phyloP scores from a whole-genome alignment of 2,113 vertebrate genomes.

The Montifringilla adamsi region DNA sequence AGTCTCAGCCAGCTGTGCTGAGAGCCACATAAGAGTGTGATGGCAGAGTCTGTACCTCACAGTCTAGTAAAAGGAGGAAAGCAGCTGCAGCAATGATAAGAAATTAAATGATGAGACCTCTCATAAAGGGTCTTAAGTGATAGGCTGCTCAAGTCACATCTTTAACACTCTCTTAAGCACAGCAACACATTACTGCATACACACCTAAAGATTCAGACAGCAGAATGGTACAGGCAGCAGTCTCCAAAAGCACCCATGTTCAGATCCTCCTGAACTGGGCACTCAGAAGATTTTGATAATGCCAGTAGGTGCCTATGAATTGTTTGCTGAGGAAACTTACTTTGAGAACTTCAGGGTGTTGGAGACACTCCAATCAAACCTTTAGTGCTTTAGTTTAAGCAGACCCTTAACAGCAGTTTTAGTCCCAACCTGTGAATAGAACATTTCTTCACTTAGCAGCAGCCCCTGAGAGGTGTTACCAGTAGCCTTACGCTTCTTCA shows the following conservation, averaged over 20 bases:
- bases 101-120: background rate
- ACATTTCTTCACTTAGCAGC: background rate
- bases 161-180: background rate
- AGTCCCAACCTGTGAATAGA: background rate
- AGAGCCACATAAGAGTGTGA: background rate
- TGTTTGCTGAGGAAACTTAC: background rate
- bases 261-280: background rate
- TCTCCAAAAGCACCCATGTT: background rate
- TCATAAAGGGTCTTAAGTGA: background rate
- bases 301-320: background rate
- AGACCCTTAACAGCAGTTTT: background rate
- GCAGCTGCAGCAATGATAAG: background rate
- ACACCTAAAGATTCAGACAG: background rate
- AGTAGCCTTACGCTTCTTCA: background rate
- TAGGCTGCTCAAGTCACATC: background rate
- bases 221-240: background rate
- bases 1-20: background rate
- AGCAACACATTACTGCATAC: background rate
- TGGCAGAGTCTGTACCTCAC: background rate
- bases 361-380: background rate
- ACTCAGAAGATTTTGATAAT: background rate
- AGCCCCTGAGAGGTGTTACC: background rate
- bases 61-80: background rate
- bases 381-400: background rate
- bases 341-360: background rate